These are phyloP conservation scores for Aphelocoma coerulescens DNA, from an alignment of 2,113 vertebrate species.

Conservation along the genomic window DNA sequence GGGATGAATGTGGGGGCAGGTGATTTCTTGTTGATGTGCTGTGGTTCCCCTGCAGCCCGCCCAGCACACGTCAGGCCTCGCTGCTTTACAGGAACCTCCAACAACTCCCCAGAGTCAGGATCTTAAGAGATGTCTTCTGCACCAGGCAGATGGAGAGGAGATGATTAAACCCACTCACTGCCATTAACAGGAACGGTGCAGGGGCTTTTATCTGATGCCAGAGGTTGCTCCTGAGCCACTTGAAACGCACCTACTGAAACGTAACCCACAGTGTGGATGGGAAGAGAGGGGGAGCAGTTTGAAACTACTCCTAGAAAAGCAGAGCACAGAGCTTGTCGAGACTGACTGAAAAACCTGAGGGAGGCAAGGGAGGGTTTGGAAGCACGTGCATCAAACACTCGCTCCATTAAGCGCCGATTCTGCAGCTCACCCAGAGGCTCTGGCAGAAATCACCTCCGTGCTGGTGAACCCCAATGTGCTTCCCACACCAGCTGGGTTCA, in stretches of 20 bases:
- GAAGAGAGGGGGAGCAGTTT: background rate
- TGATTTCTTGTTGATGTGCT: background rate
- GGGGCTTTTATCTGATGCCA: background rate
- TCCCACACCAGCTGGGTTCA: background rate
- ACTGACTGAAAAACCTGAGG: background rate
- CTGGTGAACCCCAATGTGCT: background rate
- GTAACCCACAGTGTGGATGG: background rate
- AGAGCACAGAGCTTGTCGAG: background rate
- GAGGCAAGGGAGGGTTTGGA: background rate
- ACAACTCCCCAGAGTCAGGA: background rate
- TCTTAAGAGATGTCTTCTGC: background rate
- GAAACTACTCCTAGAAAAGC: background rate
- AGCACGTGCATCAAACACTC: background rate
- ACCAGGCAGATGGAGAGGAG: background rate
- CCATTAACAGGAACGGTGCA: background rate
- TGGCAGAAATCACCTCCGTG: background rate
- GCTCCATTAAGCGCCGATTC: fast-evolving
- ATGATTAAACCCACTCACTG: background rate
- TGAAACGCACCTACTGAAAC: background rate
- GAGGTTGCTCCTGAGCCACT: background rate
- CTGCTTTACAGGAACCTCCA: slow-evolving; percentile 4
- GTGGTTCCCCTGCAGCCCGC: background rate
- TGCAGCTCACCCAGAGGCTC: background rate
- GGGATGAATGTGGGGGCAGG: background rate
- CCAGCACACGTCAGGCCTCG: background rate